Percentiles rank a stretch among this genome's conserved stretches.
Conservation (phyloP, 2,113 vertebrate genomes). For the Leucopternis melanops region DNA sequence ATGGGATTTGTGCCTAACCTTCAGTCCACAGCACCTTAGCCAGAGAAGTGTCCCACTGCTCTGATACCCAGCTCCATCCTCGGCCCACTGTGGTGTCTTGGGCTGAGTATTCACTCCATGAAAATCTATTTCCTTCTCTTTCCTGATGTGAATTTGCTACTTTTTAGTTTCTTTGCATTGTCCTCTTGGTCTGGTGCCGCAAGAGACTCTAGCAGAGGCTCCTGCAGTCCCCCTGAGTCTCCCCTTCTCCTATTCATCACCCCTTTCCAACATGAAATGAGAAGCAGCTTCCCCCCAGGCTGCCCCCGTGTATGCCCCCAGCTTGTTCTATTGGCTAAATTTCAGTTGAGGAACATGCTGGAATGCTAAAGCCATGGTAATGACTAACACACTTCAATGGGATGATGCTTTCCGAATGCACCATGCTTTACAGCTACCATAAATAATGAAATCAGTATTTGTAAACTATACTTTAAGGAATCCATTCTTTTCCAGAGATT, state of each 20-base stretch:
- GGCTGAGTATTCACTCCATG: not conserved
- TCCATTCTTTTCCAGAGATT: slow-evolving; percentile 42
- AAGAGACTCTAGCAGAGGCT: not conserved
- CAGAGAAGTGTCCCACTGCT: not conserved
- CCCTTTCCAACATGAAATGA: not conserved
- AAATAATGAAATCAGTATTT: slow-evolving; percentile 61
- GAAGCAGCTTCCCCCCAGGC: slow-evolving; percentile 5
- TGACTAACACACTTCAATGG: slow-evolving; percentile 52
- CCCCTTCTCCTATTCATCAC: not conserved
- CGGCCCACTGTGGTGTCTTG: not conserved
- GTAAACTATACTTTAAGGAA: slow-evolving; percentile 55
- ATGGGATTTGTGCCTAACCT: not conserved
- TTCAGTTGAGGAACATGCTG: slow-evolving; percentile 30
- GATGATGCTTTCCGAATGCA: slow-evolving; percentile 15
- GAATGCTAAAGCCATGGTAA: slow-evolving; percentile 19
- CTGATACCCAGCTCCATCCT: not conserved
- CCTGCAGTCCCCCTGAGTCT: not conserved
- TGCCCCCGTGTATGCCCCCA: not conserved
- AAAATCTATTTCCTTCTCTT: not conserved
- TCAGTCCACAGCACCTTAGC: not conserved
- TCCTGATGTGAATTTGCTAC: not conserved
- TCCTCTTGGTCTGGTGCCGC: not conserved
- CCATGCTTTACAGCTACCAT: slow-evolving; percentile 36
- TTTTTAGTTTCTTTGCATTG: not conserved
- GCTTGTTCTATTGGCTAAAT: not conserved